Evolutionary conservation across 2,888 invertebrate genomes (phyloP).

Genomic region (Catocala nupta): DNA sequence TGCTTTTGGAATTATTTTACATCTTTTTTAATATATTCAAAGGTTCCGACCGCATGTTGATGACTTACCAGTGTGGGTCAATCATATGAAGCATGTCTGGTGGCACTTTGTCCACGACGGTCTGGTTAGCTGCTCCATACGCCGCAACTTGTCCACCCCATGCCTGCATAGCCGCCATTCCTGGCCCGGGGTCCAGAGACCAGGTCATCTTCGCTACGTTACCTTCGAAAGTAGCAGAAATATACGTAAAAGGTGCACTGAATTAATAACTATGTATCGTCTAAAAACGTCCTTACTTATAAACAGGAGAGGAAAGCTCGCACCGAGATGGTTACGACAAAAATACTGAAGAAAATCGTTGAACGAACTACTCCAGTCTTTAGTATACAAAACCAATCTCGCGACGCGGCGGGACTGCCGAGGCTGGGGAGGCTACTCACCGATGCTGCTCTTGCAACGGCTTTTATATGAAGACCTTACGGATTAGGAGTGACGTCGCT

Average conservation of each 20-base stretch:
- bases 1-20: not conserved
- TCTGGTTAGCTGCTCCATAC: constrained; percentile 89
- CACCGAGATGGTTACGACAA: constrained; percentile 81
- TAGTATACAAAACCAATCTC: constrained; percentile 79
- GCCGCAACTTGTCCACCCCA: constrained; percentile 83
- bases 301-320: constrained; percentile 62
- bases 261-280: not conserved
- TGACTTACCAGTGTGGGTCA: constrained; percentile 91
- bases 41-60: not conserved
- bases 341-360: constrained; percentile 87
- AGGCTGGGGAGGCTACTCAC: constrained; percentile 83
- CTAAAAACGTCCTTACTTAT: constrained; percentile 61
- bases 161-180: constrained; percentile 79
- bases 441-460: constrained; percentile 45
- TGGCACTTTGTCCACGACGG: constrained; percentile 93
- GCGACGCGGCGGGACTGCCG: constrained; percentile 70
- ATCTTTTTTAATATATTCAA: too few species aligned
- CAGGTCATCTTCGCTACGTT: constrained; percentile 70
- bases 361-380: constrained; percentile 87
- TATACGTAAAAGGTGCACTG: constrained; percentile 5
- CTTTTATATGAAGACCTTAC: constrained; percentile 75
- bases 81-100: constrained; percentile 92
- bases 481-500: constrained; percentile 74
- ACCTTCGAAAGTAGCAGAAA: constrained; percentile 48
- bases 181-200: constrained; percentile 80